These are phyloP conservation scores for Bostrychus sinensis DNA, from an alignment of 2,113 vertebrate species.

Conservation along the genomic window DNA sequence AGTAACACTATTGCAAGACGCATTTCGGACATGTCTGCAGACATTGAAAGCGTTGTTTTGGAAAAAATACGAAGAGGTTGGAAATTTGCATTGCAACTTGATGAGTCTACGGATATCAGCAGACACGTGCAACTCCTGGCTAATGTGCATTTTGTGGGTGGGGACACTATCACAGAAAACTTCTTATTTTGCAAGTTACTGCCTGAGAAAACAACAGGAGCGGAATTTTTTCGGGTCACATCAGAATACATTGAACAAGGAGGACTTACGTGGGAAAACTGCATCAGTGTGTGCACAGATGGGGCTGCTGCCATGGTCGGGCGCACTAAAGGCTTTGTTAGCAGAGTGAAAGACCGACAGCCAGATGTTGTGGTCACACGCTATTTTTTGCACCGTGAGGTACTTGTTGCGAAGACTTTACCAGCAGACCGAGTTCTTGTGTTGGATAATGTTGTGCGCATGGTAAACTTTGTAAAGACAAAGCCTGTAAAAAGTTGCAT, in stretches of 20 bases:
- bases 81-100: neutral
- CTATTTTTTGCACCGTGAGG: conserved; percentile 21
- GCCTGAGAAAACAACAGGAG: conserved; percentile 21
- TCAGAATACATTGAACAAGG: conserved; percentile 27
- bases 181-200: too few species aligned
- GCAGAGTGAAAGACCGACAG: too few species aligned
- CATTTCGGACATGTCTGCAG: conserved; percentile 5
- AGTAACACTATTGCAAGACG: too few species aligned
- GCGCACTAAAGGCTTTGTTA: conserved; percentile 6
- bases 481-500: conserved; percentile 17
- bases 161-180: conserved; percentile 9
- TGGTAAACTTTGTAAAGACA: conserved; percentile 23
- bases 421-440: conserved; percentile 26
- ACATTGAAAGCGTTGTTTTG: neutral
- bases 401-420: conserved; percentile 29
- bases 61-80: neutral
- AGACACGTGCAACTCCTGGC: neutral
- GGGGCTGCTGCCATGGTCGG: neutral
- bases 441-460: conserved; percentile 18
- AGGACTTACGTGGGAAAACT: too few species aligned
- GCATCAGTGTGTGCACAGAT: conserved; percentile 20
- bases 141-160: neutral
- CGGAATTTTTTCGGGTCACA: conserved; percentile 11
- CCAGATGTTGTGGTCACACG: conserved; percentile 2
- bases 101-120: neutral